phyloP scores from a whole-genome alignment of 2,888 invertebrate species.

The Gasteruption jaculator region DNA sequence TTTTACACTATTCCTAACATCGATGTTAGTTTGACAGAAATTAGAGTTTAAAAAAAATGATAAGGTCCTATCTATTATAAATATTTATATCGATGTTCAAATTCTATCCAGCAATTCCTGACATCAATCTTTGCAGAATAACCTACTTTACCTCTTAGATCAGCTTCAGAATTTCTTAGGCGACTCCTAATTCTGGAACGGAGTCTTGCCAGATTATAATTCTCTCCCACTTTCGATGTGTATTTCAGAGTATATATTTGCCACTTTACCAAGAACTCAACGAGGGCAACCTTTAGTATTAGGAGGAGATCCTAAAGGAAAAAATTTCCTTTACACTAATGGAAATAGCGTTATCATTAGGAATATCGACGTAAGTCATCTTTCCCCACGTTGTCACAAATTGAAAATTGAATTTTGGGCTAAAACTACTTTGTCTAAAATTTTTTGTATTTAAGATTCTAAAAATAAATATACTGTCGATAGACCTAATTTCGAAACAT shows the following conservation, averaged over 20 bases:
- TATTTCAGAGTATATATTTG: slow-evolving; percentile 78
- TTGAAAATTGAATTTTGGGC: not conserved
- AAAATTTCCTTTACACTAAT: slow-evolving; percentile 94
- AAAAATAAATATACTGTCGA: not conserved
- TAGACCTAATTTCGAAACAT: too few species aligned
- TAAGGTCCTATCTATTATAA: too few species aligned
- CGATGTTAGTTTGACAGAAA: too few species aligned
- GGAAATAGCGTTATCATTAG: slow-evolving; percentile 97
- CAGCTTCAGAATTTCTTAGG: too few species aligned
- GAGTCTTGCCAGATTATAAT: too few species aligned
- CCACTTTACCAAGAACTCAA: slow-evolving; percentile 90
- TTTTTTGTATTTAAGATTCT: not conserved
- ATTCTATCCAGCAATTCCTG: too few species aligned
- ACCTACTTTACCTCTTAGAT: too few species aligned
- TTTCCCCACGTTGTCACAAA: not conserved
- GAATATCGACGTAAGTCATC: slow-evolving; percentile 75
- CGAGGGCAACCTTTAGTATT: slow-evolving; percentile 92
- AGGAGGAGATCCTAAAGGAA: slow-evolving; percentile 94
- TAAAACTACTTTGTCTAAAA: not conserved
- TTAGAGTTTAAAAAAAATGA: too few species aligned
- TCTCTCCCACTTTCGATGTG: slow-evolving; percentile 3
- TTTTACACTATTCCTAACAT: too few species aligned
- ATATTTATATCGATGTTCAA: too few species aligned
- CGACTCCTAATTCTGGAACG: too few species aligned
- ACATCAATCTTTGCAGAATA: not conserved